phyloP scores from a whole-genome alignment of 2,797 vertebrate genomes.

The Enteromius viviparus region DNA sequence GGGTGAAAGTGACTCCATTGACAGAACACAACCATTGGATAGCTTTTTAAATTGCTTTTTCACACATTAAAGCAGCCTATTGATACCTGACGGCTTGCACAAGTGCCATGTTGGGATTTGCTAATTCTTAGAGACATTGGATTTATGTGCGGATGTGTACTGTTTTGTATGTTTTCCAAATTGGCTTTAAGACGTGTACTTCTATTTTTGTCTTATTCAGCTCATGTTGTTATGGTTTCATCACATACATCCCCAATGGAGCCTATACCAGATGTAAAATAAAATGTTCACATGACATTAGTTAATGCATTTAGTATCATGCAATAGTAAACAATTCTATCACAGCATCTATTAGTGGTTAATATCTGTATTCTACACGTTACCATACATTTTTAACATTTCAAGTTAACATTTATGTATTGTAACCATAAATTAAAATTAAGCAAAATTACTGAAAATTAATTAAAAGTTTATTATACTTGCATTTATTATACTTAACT shows the following conservation, averaged over 20 bases:
- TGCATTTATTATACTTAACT: background rate
- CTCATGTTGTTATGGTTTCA: slow-evolving; percentile 17
- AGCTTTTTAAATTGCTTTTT: slow-evolving; percentile 57
- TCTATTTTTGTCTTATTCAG: slow-evolving; percentile 15
- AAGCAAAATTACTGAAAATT: no score
- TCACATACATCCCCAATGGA: background rate
- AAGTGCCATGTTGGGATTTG: slow-evolving; percentile 39
- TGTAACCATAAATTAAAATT: background rate
- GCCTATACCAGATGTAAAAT: background rate
- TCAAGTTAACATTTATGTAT: background rate
- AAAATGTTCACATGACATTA: background rate
- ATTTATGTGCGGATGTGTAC: slow-evolving; percentile 24
- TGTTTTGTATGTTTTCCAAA: slow-evolving; percentile 9
- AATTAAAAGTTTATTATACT: background rate
- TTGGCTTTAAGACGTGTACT: background rate
- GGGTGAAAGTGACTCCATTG: slow-evolving; percentile 38
- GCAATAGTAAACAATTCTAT: background rate
- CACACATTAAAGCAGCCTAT: slow-evolving; percentile 41
- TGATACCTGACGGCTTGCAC: slow-evolving; percentile 51
- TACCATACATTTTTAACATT: background rate
- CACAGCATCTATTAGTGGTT: background rate
- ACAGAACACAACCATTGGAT: slow-evolving; percentile 33
- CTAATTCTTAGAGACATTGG: slow-evolving; percentile 36
- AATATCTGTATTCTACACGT: background rate
- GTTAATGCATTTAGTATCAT: background rate